Percentiles rank a stretch among this genome's conserved stretches.
These are phyloP conservation scores for Zosterops borbonicus DNA, from an alignment of 2,113 vertebrate genomes.

Conservation along the genomic window DNA sequence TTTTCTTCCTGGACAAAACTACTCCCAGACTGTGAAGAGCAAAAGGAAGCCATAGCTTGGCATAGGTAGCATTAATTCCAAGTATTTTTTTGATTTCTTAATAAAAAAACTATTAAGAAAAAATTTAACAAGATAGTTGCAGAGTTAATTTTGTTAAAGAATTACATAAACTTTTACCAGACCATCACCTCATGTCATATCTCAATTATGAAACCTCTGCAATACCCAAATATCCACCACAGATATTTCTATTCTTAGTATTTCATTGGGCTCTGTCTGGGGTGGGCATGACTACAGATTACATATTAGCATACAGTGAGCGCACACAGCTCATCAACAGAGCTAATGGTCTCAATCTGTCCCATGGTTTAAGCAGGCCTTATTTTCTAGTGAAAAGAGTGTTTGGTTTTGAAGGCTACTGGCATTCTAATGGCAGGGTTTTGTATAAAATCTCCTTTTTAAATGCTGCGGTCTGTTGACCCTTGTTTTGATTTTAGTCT, in stretches of 20 bases:
- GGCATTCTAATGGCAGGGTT: not conserved
- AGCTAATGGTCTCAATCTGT: not conserved
- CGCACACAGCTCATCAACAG: not conserved
- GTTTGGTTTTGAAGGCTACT: not conserved
- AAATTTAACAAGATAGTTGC: not conserved
- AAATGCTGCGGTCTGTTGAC: not conserved
- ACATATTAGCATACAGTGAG: fast-evolving
- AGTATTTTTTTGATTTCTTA: not conserved
- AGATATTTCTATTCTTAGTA: not conserved
- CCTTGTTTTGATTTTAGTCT: constrained; percentile 22
- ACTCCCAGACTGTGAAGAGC: not conserved
- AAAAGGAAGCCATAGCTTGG: not conserved
- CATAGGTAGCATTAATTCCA: not conserved
- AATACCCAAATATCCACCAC: not conserved
- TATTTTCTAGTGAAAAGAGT: not conserved
- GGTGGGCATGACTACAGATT: not conserved
- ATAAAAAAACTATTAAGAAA: not conserved
- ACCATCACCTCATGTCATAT: not conserved
- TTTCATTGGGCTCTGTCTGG: not conserved
- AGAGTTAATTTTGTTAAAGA: not conserved
- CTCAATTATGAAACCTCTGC: not conserved
- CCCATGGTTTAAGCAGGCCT: not conserved
- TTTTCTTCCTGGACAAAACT: not conserved
- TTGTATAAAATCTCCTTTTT: not conserved
- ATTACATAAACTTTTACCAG: not conserved